Base-by-base conservation (phyloP, 2,888 invertebrate species). In the Ditylenchus weischeri region DNA sequence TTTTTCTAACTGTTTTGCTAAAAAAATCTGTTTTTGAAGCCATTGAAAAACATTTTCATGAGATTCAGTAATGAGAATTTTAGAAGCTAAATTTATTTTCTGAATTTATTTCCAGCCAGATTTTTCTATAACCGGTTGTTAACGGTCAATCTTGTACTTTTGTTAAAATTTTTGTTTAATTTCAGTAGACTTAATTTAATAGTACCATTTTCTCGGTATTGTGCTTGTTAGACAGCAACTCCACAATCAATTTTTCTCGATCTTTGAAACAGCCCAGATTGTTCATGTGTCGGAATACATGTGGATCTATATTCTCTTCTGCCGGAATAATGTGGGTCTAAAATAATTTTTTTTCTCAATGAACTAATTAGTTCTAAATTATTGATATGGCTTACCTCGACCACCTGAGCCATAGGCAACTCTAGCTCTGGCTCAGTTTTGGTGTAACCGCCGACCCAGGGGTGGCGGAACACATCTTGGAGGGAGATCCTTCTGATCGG, bases 201-300 rank as follows among this genome's bases (percentile, higher is more conserved):
- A 43, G 8, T 43, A 98, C 96, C 73, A 98, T 96, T 85, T 98
- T 98, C 86, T 98, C 98, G 66, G 96, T 98, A 86, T 98, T 98
- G 86, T 98, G 98, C 73, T 77, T 79, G 0, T 75, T 60, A 0
- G 82, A 82, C 15, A 98, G 87, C 66, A 98, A 86, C 84, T 95
- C 95, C 81, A 90, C 90, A 80, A 94, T 90, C 65, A 98, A 88
- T 85, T 92, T 94, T 68, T 96, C 94, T 79, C 91, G 89, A 67
- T 98, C 95, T 84, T 96, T 96, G 86, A 98, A 98, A 85, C 98
- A 98, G 51, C 98, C 98, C 74, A 98, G 87, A 84, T 93, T 95
- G 83, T 92, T 92, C 86, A 98, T 98, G 65, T 96, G 96, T 84
- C 92, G 91, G 69, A 96, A 86, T 11, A 98, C 96, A 84, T 98